These are phyloP conservation scores for Manis crassicaudata DNA, from an alignment of 2,797 vertebrate genomes.

Conservation along the genomic window DNA sequence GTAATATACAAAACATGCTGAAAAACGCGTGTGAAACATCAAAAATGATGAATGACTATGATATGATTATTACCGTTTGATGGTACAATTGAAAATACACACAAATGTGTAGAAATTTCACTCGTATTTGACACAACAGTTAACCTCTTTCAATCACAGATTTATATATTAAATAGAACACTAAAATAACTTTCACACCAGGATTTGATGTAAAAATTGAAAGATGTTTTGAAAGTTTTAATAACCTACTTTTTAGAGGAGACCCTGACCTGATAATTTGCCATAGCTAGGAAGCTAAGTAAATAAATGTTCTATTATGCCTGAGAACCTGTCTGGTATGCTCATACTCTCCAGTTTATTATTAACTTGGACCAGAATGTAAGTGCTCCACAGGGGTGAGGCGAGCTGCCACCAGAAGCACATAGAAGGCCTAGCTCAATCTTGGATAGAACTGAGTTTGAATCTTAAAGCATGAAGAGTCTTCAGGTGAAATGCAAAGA, in stretches of 20 bases:
- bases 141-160: background rate
- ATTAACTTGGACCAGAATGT: background rate
- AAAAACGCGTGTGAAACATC: background rate
- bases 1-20: background rate
- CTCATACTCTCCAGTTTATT: background rate
- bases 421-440: background rate
- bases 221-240: background rate
- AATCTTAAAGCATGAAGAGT: background rate
- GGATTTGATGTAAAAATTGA: background rate
- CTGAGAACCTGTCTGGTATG: background rate
- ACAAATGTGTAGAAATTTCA: background rate
- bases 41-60: background rate
- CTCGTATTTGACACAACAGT: background rate
- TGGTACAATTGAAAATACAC: background rate
- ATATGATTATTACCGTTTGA: background rate
- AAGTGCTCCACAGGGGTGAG: background rate
- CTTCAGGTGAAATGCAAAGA: background rate
- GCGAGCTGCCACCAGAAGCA: too few species aligned
- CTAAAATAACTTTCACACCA: background rate
- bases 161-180: background rate
- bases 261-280: background rate
- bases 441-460: background rate
- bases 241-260: background rate
- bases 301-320: background rate
- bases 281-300: background rate